Base-by-base conservation (phyloP, 2,888 invertebrate genomes). In the Rhorus exstirpatorius region DNA sequence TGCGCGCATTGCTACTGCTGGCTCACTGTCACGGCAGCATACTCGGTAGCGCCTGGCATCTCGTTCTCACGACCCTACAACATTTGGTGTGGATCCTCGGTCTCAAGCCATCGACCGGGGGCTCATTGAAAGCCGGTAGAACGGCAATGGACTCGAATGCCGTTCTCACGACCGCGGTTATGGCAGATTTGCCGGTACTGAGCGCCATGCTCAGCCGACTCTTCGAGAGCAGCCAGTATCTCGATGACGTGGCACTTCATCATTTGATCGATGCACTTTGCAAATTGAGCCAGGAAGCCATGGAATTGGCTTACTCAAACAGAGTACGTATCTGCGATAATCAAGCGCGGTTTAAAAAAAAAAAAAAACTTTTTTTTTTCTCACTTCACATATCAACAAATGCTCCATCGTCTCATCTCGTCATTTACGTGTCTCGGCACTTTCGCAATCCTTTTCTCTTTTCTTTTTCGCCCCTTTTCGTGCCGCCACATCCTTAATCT, bases 211-310 rank as follows among this genome's bases (percentile, higher is more conserved):
- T 99, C 83, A 98, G 98, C 75, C 95, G 97, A 81, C 95, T 99
- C 3, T 99, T 99, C 92, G 99, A 99, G 93, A 98, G 98, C 38
- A 98, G 98, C 84, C 97, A 97, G 93, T 96, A 97, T 93, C 94
- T 99, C 85, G 98, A 98, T 92, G 98, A 99, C 91, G 98, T 97
- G 1, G 98, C 99, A 1, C 93, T 99, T 3, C 98, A 99, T 93
- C 98, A 99, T 92, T 94, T 99, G 41, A 98, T 99, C 71, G 98
- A 99, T 92, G 99, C 99, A 0, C 94, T 99, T 0, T 99, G 99
- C 91, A 98, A 99, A 93, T 94, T 99, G 19, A 98, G 98, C 0
- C 97, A 98, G 84, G 99, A 99, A 93, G 98, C 99, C 24, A 98
- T 99, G 98, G 99, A 99, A 89, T 93, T 99, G 77, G 99, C 99